Conservation (phyloP, 2,888 invertebrate genomes). For the Nemotelus nigrinus region DNA sequence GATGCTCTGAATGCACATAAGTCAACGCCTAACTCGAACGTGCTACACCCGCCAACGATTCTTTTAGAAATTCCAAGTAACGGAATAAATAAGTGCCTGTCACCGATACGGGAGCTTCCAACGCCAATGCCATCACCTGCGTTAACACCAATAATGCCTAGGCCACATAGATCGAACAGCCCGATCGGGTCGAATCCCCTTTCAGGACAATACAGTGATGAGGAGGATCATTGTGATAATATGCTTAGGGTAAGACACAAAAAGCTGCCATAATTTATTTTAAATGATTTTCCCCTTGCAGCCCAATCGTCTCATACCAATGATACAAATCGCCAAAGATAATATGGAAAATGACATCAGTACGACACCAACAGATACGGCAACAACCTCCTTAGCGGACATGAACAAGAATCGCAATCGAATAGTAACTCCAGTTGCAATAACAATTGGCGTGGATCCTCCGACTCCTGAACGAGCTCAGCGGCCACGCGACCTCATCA, state of each 20-base stretch:
- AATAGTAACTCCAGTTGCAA: conserved; percentile 50
- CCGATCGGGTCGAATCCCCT: conserved; percentile 58
- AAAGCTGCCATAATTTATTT: too few relatives aligned
- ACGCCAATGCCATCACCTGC: conserved; percentile 78
- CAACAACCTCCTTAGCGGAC: conserved; percentile 55
- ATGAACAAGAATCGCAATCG: conserved; percentile 50
- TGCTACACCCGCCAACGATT: conserved; percentile 78
- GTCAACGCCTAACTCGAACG: conserved; percentile 66
- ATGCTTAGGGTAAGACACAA: conserved; percentile 50
- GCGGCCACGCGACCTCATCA: conserved; percentile 67
- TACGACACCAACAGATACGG: conserved; percentile 55
- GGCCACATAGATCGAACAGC: conserved; percentile 59
- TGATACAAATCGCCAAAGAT: conserved; percentile 47
- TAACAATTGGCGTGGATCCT: conserved; percentile 59
- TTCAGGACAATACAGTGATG: conserved; percentile 64
- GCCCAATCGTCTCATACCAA: conserved; percentile 42
- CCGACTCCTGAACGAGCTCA: conserved; percentile 57
- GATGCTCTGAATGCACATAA: conserved; percentile 77
- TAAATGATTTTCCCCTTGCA: neutral
- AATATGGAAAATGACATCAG: conserved; percentile 54
- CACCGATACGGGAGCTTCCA: conserved; percentile 81
- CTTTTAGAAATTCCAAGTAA: conserved; percentile 78
- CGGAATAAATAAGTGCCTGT: conserved; percentile 78
- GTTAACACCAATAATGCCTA: conserved; percentile 73
- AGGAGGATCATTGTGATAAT: conserved; percentile 61